phyloP scores from a whole-genome alignment of 1,140 invertebrate genomes.

The Drosophila willistoni region DNA sequence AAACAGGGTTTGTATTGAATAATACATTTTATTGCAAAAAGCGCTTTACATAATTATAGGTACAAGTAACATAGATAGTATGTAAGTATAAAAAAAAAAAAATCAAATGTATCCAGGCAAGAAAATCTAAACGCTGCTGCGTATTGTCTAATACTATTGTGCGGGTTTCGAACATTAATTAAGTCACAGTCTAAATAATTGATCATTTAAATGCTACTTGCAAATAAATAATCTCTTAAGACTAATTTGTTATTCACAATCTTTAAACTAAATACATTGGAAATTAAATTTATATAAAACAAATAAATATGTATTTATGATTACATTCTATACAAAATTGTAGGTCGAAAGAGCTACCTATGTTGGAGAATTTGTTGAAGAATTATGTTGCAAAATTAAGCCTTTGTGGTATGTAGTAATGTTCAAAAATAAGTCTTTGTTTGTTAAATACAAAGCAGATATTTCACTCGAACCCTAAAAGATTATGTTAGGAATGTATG shows the following conservation, averaged over 20 bases:
- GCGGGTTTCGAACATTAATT: slow-evolving; percentile 31
- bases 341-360: slow-evolving; percentile 18
- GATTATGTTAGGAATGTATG: slow-evolving; percentile 52
- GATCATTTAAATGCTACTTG: slow-evolving; percentile 41
- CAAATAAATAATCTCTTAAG: slow-evolving; percentile 37
- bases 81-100: slow-evolving; percentile 42
- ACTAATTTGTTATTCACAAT: slow-evolving; percentile 40
- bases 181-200: slow-evolving; percentile 60
- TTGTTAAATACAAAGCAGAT: slow-evolving; percentile 38
- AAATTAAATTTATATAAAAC: slow-evolving; percentile 35
- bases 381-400: slow-evolving; percentile 70
- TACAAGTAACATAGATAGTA: slow-evolving; percentile 63
- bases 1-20: slow-evolving; percentile 71
- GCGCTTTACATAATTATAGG: slow-evolving; percentile 77
- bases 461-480: slow-evolving; percentile 26
- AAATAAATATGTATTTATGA: slow-evolving; percentile 47
- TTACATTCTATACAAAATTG: slow-evolving; percentile 21
- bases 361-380: slow-evolving; percentile 43
- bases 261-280: slow-evolving; percentile 47
- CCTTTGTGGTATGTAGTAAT: slow-evolving; percentile 43
- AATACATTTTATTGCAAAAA: slow-evolving; percentile 83
- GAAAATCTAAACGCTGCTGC: slow-evolving; percentile 52
- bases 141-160: slow-evolving; percentile 43
- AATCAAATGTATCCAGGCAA: slow-evolving; percentile 68
- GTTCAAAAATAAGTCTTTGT: slow-evolving; percentile 36